Evolutionary conservation across 2,888 invertebrate species (phyloP).

Genomic region (Linnaemya tessellans): DNA sequence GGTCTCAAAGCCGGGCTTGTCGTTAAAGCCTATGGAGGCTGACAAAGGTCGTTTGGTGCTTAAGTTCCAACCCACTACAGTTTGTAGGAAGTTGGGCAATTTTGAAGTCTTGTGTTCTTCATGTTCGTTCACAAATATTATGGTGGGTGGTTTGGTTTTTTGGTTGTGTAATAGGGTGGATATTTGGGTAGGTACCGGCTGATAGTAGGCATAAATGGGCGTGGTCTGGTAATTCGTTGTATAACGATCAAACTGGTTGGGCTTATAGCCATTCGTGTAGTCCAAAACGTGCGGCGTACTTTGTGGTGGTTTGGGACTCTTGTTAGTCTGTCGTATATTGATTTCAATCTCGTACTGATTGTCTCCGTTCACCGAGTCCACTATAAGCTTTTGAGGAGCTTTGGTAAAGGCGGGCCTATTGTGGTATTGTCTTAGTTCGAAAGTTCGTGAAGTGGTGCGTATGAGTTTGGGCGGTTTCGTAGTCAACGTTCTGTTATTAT

Average conservation of each 20-base stretch:
- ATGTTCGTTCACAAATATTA: slow-evolving; percentile 81
- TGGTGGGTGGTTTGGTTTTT: slow-evolving; percentile 81
- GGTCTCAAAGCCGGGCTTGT: slow-evolving; percentile 53
- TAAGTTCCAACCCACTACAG: slow-evolving; percentile 66
- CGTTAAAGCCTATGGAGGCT: slow-evolving; percentile 42
- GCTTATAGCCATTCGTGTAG: slow-evolving; percentile 76
- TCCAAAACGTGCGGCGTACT: slow-evolving; percentile 67
- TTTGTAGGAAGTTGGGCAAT: slow-evolving; percentile 79
- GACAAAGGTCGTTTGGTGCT: slow-evolving; percentile 55
- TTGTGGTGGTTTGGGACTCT: slow-evolving; percentile 72
- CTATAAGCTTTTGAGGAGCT: slow-evolving; percentile 79
- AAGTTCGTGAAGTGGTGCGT: slow-evolving; percentile 74
- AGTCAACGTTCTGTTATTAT: slow-evolving; percentile 18
- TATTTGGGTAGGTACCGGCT: slow-evolving; percentile 67
- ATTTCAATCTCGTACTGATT: slow-evolving; percentile 83
- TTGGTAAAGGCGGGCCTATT: slow-evolving; percentile 76
- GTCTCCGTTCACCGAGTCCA: slow-evolving; percentile 79
- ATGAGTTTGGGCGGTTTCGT: slow-evolving; percentile 70
- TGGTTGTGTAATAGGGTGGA: slow-evolving; percentile 67
- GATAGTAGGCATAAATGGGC: slow-evolving; percentile 74
- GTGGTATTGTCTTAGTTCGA: slow-evolving; percentile 79
- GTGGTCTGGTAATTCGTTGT: slow-evolving; percentile 74
- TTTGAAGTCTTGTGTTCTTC: slow-evolving; percentile 76
- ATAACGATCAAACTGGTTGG: slow-evolving; percentile 77
- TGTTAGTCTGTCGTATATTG: slow-evolving; percentile 82